Evolutionary conservation across 2,113 vertebrate species (phyloP).

Genomic region (Pangasianodon hypophthalmus): DNA sequence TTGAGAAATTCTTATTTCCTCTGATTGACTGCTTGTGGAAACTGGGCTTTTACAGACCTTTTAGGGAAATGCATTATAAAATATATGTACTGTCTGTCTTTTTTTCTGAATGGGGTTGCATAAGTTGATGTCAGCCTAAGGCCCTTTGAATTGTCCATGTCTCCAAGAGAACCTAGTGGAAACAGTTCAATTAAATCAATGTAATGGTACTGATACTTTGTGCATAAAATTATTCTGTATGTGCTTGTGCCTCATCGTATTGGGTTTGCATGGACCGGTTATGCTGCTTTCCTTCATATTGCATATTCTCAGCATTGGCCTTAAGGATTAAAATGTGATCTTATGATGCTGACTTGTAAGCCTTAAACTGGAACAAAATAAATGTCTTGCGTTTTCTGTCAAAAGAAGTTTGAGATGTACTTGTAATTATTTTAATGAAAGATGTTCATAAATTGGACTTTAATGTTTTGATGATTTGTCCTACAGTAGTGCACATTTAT

Average conservation of each 20-base stretch:
- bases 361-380: slow-evolving; percentile 35
- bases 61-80: neutral
- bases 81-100: neutral
- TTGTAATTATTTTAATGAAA: slow-evolving; percentile 47
- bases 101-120: neutral
- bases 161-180: neutral
- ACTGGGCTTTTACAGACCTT: neutral
- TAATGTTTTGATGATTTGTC: neutral
- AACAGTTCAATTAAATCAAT: neutral
- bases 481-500: neutral
- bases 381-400: slow-evolving; percentile 36
- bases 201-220: neutral
- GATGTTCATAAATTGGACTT: slow-evolving; percentile 33
- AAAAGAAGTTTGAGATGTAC: slow-evolving; percentile 46
- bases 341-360: neutral
- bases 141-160: neutral
- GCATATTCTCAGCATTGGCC: slow-evolving; percentile 9
- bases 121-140: neutral
- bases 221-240: slow-evolving; percentile 12
- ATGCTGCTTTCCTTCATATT: slow-evolving; percentile 39
- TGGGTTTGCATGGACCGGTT: slow-evolving; percentile 55
- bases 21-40: slow-evolving; percentile 5
- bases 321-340: slow-evolving; percentile 12
- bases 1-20: neutral
- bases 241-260: slow-evolving; percentile 14